Evolutionary conservation across 2,113 vertebrate genomes (phyloP).

Genomic region (Stigmatopora nigra): DNA sequence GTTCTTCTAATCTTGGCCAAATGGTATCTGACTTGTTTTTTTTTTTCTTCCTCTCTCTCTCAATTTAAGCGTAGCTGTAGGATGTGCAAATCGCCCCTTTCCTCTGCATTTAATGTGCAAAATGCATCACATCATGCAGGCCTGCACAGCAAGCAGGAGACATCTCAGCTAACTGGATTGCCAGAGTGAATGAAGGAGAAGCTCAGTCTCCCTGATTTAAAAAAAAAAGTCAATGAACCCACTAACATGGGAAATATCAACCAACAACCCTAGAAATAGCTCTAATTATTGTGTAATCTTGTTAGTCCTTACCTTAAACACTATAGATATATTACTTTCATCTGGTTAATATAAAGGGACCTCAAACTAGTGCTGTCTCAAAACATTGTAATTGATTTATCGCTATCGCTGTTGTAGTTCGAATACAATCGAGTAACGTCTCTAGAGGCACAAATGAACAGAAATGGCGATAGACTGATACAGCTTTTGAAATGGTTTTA

Average conservation of each 20-base stretch:
- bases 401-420: background rate
- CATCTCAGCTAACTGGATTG: conserved; percentile 18
- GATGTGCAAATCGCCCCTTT: conserved; percentile 68
- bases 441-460: too few species aligned
- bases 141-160: conserved; percentile 17
- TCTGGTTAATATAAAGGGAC: background rate
- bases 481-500: background rate
- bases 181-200: conserved; percentile 11
- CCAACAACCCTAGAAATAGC: background rate
- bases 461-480: background rate
- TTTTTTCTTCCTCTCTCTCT: conserved; percentile 17
- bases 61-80: conserved; percentile 59
- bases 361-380: background rate
- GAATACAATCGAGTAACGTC: background rate
- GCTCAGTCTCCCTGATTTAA: conserved; percentile 9
- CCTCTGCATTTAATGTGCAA: conserved; percentile 38
- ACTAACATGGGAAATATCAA: background rate
- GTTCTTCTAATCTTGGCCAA: conserved; percentile 12
- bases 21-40: conserved; percentile 12
- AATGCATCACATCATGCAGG: conserved; percentile 9
- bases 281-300: background rate
- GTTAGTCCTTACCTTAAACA: background rate
- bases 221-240: background rate
- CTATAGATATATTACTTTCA: background rate
- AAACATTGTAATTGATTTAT: background rate